These are phyloP conservation scores for Chrysolina haemoptera DNA, from an alignment of 2,888 invertebrate genomes.

Conservation along the genomic window DNA sequence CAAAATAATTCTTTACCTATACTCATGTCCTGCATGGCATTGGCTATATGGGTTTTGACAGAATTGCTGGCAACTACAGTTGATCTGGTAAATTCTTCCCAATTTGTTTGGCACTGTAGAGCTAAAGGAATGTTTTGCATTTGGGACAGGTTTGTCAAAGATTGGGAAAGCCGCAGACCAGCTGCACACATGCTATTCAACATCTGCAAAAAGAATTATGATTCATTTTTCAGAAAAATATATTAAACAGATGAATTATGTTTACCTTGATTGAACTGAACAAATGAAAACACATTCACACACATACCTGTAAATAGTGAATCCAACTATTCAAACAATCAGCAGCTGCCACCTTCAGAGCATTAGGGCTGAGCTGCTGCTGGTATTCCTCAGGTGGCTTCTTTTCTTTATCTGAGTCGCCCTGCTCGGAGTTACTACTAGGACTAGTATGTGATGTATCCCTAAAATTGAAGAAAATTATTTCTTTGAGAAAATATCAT, in stretches of 20 bases:
- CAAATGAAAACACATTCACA: constrained; percentile 10
- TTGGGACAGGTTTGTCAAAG: constrained; percentile 73
- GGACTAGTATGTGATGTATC: constrained; percentile 46
- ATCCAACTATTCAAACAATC: constrained; percentile 70
- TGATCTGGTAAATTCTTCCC: constrained; percentile 77
- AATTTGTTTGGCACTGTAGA: constrained; percentile 73
- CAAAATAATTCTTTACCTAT: constrained; percentile 56
- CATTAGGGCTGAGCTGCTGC: constrained; percentile 67
- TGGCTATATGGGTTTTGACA: constrained; percentile 76
- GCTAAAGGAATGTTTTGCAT: constrained; percentile 69
- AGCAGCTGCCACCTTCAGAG: constrained; percentile 68
- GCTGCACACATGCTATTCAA: constrained; percentile 77
- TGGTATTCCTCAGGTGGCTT: constrained; percentile 58
- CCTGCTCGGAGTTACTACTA: constrained; percentile 48
- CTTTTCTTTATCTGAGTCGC: constrained; percentile 51
- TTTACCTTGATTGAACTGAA: not conserved
- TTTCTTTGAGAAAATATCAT: not conserved
- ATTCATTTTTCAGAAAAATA: not conserved
- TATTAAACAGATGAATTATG: not conserved
- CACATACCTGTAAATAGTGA: constrained; percentile 67
- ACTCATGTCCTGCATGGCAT: constrained; percentile 74
- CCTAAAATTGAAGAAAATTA: constrained; percentile 32
- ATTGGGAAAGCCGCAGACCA: constrained; percentile 76
- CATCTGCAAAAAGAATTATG: constrained; percentile 68
- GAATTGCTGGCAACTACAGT: constrained; percentile 77